phyloP scores from a whole-genome alignment of 2,888 invertebrate genomes.

The Aleiodes testaceus region DNA sequence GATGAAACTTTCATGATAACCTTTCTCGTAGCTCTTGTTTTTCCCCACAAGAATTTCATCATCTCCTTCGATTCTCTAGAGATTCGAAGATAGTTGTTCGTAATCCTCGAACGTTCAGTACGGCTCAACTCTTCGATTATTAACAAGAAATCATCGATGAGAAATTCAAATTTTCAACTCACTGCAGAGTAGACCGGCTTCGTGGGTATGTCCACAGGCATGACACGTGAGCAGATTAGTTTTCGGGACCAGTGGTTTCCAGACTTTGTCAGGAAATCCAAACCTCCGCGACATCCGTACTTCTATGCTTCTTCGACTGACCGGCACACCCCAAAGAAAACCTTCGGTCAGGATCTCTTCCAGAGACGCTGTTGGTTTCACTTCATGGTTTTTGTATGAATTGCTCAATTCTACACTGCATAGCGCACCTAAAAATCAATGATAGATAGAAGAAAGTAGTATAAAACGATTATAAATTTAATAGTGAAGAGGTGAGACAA shows the following conservation, averaged over 20 bases:
- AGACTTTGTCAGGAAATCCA: conserved; percentile 79
- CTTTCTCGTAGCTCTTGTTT: too few relatives aligned
- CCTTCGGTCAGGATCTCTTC: conserved; percentile 83
- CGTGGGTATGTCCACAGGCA: conserved; percentile 89
- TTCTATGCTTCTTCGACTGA: conserved; percentile 84
- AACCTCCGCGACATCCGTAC: conserved; percentile 82
- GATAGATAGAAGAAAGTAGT: not conserved
- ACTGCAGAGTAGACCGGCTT: conserved; percentile 88
- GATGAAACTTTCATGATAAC: conserved; percentile 8
- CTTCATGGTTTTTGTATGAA: conserved; percentile 54
- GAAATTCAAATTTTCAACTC: conserved; percentile 67
- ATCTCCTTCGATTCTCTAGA: too few relatives aligned
- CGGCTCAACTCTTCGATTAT: too few relatives aligned
- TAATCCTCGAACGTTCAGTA: too few relatives aligned
- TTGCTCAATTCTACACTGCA: conserved; percentile 60
- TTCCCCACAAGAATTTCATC: too few relatives aligned
- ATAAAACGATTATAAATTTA: not conserved
- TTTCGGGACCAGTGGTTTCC: conserved; percentile 83
- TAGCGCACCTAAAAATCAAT: conserved; percentile 59
- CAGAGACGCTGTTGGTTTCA: conserved; percentile 73
- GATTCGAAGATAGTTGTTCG: too few relatives aligned
- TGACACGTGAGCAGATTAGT: conserved; percentile 84
- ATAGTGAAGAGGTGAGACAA: not conserved
- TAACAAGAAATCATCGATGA: not conserved
- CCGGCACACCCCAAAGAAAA: conserved; percentile 88